These are phyloP conservation scores for Crenichthys baileyi DNA, from an alignment of 2,797 vertebrate species.

Conservation along the genomic window DNA sequence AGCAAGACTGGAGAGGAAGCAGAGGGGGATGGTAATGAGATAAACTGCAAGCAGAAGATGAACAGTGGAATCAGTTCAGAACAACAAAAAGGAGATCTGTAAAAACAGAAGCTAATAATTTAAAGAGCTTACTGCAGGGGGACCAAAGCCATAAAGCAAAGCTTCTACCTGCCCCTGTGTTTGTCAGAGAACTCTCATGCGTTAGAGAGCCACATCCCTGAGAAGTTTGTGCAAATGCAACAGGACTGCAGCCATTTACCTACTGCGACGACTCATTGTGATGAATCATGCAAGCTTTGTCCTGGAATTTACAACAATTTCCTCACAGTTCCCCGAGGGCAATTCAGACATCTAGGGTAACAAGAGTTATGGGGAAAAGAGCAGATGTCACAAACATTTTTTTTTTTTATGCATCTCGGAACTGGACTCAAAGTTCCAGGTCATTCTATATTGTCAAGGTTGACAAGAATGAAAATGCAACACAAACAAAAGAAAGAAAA, in stretches of 20 bases:
- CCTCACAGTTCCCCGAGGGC: conserved; percentile 8
- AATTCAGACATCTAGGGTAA: conserved; percentile 20
- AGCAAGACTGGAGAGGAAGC: conserved; percentile 38
- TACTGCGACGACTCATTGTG: neutral
- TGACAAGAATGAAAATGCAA: conserved; percentile 35
- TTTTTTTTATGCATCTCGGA: conserved; percentile 52
- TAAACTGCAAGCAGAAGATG: conserved; percentile 31
- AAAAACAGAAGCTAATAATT: neutral
- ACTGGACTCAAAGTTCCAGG: conserved; percentile 21
- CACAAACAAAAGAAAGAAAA: conserved; percentile 35
- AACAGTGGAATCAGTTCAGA: conserved; percentile 23
- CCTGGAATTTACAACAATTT: conserved; percentile 18
- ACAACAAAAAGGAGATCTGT: conserved; percentile 14
- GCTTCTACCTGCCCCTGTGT: neutral
- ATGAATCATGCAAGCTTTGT: conserved; percentile 6
- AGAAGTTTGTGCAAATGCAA: conserved; percentile 1
- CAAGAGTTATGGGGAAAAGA: conserved; percentile 15
- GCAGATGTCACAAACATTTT: conserved; percentile 8
- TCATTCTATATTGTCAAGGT: conserved; percentile 29
- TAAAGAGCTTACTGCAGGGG: neutral
- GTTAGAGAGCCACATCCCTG: neutral
- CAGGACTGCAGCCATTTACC: conserved; percentile 7
- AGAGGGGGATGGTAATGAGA: conserved; percentile 29
- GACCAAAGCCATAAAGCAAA: neutral
- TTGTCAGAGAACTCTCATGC: neutral